These are phyloP conservation scores for Embiotoca jacksoni DNA, from an alignment of 2,113 vertebrate genomes.

Conservation along the genomic window DNA sequence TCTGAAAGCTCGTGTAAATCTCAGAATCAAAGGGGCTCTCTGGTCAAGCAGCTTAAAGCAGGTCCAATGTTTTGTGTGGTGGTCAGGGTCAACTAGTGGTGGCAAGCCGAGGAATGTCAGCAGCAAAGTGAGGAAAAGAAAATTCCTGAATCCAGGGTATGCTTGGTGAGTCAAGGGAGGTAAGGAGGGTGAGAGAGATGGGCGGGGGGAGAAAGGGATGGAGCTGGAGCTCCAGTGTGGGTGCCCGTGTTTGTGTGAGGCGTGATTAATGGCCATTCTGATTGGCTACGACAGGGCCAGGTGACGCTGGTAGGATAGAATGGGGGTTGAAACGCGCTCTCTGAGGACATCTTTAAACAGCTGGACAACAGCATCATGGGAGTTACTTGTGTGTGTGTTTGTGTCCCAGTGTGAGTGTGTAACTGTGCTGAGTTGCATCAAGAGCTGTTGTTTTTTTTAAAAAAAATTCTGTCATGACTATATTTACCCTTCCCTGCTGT, in stretches of 20 bases:
- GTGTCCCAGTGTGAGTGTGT: slow-evolving; percentile 23
- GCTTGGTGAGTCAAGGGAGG: slow-evolving; percentile 45
- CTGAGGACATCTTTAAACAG: slow-evolving; percentile 73
- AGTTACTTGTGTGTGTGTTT: slow-evolving; percentile 38
- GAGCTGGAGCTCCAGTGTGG: slow-evolving; percentile 28
- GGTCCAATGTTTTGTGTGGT: background rate
- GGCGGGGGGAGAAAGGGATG: slow-evolving; percentile 25
- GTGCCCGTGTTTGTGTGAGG: slow-evolving; percentile 73
- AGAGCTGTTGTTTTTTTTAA: slow-evolving; percentile 5
- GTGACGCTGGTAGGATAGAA: slow-evolving; percentile 68
- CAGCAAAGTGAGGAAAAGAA: slow-evolving; percentile 40
- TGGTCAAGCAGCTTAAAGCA: slow-evolving; percentile 21
- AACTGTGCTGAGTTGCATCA: slow-evolving; percentile 43
- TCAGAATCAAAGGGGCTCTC: background rate
- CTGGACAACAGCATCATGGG: slow-evolving; percentile 69
- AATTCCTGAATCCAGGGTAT: slow-evolving; percentile 33
- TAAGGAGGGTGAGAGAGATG: slow-evolving; percentile 27
- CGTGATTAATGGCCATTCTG: slow-evolving; percentile 82
- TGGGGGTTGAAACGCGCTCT: slow-evolving; percentile 58
- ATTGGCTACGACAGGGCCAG: slow-evolving; percentile 81
- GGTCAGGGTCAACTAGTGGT: slow-evolving; percentile 12
- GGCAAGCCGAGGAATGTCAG: slow-evolving; percentile 24
- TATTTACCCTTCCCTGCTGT: slow-evolving; percentile 31
- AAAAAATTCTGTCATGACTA: slow-evolving; percentile 7
- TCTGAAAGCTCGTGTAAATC: background rate